These are phyloP conservation scores for Albula glossodonta DNA, from an alignment of 2,113 vertebrate species.

Conservation along the genomic window DNA sequence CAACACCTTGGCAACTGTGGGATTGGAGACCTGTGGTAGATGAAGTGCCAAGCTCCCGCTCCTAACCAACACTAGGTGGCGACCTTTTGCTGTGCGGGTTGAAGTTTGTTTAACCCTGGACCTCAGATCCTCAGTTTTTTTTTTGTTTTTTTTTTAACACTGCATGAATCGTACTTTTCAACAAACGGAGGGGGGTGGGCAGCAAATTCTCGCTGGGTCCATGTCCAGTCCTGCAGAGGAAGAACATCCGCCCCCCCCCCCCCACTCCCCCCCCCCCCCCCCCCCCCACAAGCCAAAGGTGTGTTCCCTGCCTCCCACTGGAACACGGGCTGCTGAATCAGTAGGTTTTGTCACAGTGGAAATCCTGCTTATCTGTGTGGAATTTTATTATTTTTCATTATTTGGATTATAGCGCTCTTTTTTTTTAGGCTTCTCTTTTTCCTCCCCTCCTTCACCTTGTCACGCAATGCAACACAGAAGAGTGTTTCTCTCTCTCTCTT, in stretches of 20 bases:
- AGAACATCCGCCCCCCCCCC: background rate
- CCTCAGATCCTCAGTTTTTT: slow-evolving; percentile 1
- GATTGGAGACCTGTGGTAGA: background rate
- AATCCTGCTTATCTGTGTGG: slow-evolving; percentile 64
- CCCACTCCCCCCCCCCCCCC: slow-evolving; percentile 9
- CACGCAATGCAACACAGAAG: background rate
- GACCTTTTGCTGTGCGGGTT: slow-evolving; percentile 66
- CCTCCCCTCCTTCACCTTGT: slow-evolving; percentile 38
- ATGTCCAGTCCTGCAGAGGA: background rate
- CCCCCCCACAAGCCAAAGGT: slow-evolving; percentile 18
- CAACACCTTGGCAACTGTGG: slow-evolving; percentile 36
- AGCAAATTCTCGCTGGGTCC: background rate
- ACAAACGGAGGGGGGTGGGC: slow-evolving; percentile 23
- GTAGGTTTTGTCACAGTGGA: slow-evolving; percentile 38
- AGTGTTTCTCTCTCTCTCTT: slow-evolving; percentile 46
- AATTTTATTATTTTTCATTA: slow-evolving; percentile 64
- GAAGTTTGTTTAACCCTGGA: slow-evolving; percentile 6
- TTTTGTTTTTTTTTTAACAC: background rate
- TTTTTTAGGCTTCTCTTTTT: slow-evolving; percentile 16
- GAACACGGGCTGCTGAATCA: slow-evolving; percentile 56
- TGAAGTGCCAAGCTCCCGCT: slow-evolving; percentile 24
- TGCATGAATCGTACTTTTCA: slow-evolving; percentile 10
- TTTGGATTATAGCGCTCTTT: slow-evolving; percentile 49
- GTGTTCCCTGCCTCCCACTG: slow-evolving; percentile 18
- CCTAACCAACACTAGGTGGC: slow-evolving; percentile 75